Percentiles rank a stretch among this genome's conserved stretches.
Conservation (phyloP, 2,888 invertebrate genomes). For the Philonicus albiceps region DNA sequence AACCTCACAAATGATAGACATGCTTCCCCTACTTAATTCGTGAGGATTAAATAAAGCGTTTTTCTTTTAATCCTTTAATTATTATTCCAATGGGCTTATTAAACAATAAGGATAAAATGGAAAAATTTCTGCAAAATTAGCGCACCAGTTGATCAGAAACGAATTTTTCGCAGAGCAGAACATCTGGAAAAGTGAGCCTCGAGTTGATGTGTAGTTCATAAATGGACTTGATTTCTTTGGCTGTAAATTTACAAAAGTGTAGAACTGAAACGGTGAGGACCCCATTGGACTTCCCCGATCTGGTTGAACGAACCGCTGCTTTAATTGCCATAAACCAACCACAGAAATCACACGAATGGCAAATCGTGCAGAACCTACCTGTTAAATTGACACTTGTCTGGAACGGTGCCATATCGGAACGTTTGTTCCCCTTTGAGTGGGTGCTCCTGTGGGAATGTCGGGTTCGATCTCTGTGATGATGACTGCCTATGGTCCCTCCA, state of each 20-base stretch:
- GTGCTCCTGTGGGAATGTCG: constrained; percentile 70
- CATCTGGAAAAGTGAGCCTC: no score
- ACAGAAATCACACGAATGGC: background rate
- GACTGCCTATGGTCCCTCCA: constrained; percentile 57
- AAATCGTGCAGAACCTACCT: constrained; percentile 59
- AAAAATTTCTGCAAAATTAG: no score
- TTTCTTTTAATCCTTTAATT: no score
- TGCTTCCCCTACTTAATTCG: no score
- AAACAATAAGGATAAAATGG: no score
- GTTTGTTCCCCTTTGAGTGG: constrained; percentile 68
- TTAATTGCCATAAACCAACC: background rate
- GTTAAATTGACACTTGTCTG: constrained; percentile 84
- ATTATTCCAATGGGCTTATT: no score
- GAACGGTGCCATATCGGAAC: constrained; percentile 80
- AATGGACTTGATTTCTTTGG: background rate
- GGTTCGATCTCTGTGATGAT: constrained; percentile 68
- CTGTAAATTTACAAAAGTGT: background rate
- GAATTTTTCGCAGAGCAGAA: no score
- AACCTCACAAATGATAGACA: no score
- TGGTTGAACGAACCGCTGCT: no score
- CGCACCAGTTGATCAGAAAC: no score
- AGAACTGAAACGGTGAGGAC: background rate
- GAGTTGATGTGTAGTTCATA: no score
- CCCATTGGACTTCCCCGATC: background rate
- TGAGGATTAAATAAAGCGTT: no score